phyloP scores from a whole-genome alignment of 2,888 invertebrate genomes.

The Sceliomorpha sp. region DNA sequence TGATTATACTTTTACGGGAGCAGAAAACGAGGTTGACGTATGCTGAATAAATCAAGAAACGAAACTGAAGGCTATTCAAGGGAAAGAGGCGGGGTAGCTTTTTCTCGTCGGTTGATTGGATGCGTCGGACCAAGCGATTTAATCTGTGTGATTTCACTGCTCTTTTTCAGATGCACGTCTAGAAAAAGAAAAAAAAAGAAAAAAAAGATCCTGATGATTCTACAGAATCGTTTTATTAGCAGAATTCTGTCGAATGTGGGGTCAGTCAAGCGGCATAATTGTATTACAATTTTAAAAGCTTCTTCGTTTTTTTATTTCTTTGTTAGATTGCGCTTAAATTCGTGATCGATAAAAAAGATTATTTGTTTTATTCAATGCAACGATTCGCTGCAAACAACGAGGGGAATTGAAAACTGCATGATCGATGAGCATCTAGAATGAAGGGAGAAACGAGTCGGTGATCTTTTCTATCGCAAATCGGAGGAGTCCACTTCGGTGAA shows the following conservation, averaged over 20 bases:
- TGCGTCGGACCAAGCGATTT: slow-evolving; percentile 30
- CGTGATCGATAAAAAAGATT: too few species aligned
- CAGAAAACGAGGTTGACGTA: slow-evolving; percentile 66
- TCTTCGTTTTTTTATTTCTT: too few species aligned
- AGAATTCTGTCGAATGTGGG: too few species aligned
- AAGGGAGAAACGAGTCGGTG: slow-evolving; percentile 27
- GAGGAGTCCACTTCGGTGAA: slow-evolving; percentile 61
- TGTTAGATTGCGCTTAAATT: too few species aligned
- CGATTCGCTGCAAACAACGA: too few species aligned
- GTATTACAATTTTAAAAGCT: too few species aligned
- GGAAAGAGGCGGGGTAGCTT: slow-evolving; percentile 21
- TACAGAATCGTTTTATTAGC: too few species aligned
- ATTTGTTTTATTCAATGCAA: too few species aligned
- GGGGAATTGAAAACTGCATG: not conserved
- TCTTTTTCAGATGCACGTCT: slow-evolving; percentile 9
- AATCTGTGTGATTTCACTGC: slow-evolving; percentile 24
- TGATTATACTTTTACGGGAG: slow-evolving; percentile 70
- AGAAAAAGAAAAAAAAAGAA: too few species aligned
- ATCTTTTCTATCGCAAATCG: slow-evolving; percentile 21
- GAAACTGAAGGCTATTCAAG: slow-evolving; percentile 60
- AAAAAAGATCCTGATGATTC: too few species aligned
- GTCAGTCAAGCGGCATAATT: too few species aligned
- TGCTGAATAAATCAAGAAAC: slow-evolving; percentile 69
- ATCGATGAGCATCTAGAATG: slow-evolving; percentile 6
- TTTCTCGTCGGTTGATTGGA: slow-evolving; percentile 12